A percentile compares a stretch with the other conserved stretches of the same genome.
Conservation (phyloP, 2,888 invertebrate species). For the Nephrotoma appendiculata region DNA sequence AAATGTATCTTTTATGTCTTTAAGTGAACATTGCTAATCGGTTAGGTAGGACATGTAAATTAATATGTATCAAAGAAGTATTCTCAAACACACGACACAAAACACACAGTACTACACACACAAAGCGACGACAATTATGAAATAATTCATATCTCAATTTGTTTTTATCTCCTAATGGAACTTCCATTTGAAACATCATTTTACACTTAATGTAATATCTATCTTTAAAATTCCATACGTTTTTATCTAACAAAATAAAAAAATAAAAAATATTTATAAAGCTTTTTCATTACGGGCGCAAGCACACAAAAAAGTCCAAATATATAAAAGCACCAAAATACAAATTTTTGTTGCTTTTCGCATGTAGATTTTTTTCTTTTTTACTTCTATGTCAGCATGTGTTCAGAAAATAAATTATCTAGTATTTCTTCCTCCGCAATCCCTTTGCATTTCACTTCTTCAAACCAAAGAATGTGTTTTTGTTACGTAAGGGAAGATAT, state of each 20-base stretch:
- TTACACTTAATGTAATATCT: neutral
- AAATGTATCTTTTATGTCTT: too few species aligned
- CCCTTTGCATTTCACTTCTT: neutral
- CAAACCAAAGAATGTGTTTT: neutral
- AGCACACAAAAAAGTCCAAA: neutral
- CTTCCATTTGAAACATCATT: neutral
- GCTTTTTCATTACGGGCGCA: neutral
- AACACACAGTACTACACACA: neutral
- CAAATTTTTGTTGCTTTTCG: neutral
- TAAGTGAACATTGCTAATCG: too few species aligned
- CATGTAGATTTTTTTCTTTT: neutral
- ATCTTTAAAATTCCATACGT: neutral
- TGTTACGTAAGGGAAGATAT: too few species aligned
- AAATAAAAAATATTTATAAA: neutral
- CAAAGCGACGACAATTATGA: neutral
- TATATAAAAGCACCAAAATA: neutral
- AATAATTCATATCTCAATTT: neutral
- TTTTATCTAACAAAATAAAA: neutral
- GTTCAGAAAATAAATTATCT: neutral
- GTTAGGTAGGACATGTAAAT: too few species aligned
- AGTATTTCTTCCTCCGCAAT: neutral
- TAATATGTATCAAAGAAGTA: too few species aligned
- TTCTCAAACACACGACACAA: neutral
- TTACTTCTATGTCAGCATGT: neutral
- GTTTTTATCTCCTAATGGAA: neutral